Percentiles rank a stretch among this genome's conserved stretches.
Evolutionary conservation across 2,113 vertebrate species (phyloP).

Genomic region (Lamprotornis superbus): DNA sequence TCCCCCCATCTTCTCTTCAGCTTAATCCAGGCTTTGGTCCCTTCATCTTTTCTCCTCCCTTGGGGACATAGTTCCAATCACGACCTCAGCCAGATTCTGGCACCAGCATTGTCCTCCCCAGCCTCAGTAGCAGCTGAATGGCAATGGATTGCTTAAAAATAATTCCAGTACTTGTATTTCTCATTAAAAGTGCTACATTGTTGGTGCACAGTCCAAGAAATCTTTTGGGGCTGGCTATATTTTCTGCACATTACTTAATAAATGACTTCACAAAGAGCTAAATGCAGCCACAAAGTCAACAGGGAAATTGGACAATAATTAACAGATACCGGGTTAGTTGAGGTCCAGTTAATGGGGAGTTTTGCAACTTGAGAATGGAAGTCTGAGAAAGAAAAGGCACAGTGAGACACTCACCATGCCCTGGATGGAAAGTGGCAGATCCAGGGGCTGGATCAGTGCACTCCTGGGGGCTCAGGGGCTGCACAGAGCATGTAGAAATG

Average conservation of each 20-base stretch:
- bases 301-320: background rate
- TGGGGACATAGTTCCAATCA: background rate
- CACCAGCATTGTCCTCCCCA: background rate
- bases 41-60: background rate
- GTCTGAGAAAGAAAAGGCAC: background rate
- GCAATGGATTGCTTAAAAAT: background rate
- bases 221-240: background rate
- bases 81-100: background rate
- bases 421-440: background rate
- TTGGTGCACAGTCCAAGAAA: background rate
- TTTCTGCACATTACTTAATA: background rate
- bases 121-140: background rate
- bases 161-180: background rate
- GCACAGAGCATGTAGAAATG: rapidly evolving
- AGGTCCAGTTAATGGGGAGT: rapidly evolving
- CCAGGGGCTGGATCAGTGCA: background rate
- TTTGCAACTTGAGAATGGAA: background rate
- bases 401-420: background rate
- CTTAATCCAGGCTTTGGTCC: background rate
- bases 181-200: background rate
- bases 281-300: background rate
- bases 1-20: background rate
- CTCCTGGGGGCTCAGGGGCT: background rate
- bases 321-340: background rate
- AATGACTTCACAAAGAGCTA: background rate